Percentiles rank a stretch among this genome's conserved stretches.
Conservation (phyloP, 2,797 vertebrate genomes). For the Channa striata region DNA sequence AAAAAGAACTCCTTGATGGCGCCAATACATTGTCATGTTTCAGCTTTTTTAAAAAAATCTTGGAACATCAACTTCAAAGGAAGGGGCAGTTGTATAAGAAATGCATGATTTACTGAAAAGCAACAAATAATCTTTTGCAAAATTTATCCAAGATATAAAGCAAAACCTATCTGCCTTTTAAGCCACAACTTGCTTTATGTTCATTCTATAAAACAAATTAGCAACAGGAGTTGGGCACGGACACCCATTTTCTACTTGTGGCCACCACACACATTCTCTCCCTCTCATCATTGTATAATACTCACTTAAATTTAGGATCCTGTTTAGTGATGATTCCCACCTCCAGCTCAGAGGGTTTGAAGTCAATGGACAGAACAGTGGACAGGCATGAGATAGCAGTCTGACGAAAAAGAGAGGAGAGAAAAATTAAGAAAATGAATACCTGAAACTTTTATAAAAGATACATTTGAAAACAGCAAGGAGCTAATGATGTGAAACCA, state of each 20-base stretch:
- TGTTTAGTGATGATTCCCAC: slow-evolving; percentile 91
- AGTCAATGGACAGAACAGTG: slow-evolving; percentile 93
- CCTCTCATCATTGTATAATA: slow-evolving; percentile 6
- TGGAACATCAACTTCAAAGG: neutral
- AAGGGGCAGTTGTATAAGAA: neutral
- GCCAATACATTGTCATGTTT: no score
- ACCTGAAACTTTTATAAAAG: neutral
- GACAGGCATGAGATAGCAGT: slow-evolving; percentile 93
- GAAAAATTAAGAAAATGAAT: neutral
- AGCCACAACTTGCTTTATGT: neutral
- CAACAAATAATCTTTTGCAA: neutral
- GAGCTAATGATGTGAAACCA: neutral
- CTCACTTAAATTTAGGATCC: slow-evolving; percentile 92
- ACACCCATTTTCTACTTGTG: neutral
- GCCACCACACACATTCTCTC: neutral
- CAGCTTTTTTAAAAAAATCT: no score
- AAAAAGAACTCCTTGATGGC: no score
- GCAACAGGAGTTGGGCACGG: neutral
- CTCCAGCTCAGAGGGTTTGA: slow-evolving; percentile 95
- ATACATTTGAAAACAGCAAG: neutral
- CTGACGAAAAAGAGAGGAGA: slow-evolving; percentile 67
- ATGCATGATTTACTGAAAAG: neutral
- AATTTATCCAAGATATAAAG: neutral
- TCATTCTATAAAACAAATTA: neutral
- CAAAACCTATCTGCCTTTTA: neutral